A percentile compares a stretch with the other conserved stretches of the same genome.
Conservation (phyloP, 1,140 invertebrate species). For the Campodea augens region DNA sequence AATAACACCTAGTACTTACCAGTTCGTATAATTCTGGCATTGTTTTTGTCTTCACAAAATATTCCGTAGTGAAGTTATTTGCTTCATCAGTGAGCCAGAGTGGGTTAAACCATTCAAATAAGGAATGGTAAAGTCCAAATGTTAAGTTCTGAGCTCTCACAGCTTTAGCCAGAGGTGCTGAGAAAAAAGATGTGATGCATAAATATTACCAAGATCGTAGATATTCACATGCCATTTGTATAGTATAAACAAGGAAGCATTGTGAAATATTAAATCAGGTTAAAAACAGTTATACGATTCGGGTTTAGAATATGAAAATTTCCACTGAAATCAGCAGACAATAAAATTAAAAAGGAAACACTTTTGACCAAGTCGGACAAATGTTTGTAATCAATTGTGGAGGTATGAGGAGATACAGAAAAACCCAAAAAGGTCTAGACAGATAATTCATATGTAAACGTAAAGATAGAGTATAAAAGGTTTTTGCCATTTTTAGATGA, state of each 20-base stretch:
- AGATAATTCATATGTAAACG: background rate
- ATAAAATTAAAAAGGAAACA: background rate
- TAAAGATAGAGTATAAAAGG: no score
- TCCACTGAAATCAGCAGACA: no score
- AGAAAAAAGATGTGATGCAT: background rate
- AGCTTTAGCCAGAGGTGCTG: conserved; percentile 24
- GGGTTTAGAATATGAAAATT: no score
- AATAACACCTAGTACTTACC: conserved; percentile 9
- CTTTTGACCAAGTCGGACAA: background rate
- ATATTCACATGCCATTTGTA: background rate
- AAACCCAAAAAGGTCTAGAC: background rate
- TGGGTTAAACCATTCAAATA: conserved; percentile 34
- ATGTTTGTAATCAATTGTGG: background rate
- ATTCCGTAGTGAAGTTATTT: conserved; percentile 23
- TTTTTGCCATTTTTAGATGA: no score
- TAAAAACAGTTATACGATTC: no score
- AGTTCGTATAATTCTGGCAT: conserved; percentile 19
- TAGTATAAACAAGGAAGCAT: background rate
- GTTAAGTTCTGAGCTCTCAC: conserved; percentile 22
- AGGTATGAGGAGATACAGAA: background rate
- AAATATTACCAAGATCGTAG: background rate
- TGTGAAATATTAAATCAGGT: background rate
- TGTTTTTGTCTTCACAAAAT: conserved; percentile 22
- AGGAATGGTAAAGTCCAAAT: conserved; percentile 31
- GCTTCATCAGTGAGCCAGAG: conserved; percentile 25